Evolutionary conservation across 2,888 invertebrate genomes (phyloP), one percentile per base, ranked within the genome.

Genomic region (Serripes groenlandicus): DNA sequence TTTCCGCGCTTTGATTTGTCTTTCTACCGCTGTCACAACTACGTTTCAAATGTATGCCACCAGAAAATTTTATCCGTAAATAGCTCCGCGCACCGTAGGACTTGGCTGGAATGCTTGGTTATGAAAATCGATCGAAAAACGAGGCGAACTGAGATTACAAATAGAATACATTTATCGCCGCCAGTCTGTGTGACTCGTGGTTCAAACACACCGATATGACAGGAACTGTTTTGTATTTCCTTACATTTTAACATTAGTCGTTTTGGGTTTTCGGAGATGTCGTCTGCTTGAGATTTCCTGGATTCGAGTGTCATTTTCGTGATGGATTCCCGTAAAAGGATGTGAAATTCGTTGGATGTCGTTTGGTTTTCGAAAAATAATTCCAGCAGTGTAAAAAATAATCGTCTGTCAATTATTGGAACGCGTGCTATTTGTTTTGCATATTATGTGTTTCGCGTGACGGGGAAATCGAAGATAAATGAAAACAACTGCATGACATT

Each of bases 81-180:
- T 34, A 62, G 62, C 34, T 62, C 62, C 34, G 18, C 62, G 62
- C 62, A 62, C 34, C 32, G 34, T 18, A 66, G 66, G 42, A 42
- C n/a, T 34, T 42, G 66, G 42, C 42, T 66, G 42, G 35, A 23
- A 66, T 11, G 66, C 21, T 15, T 28, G 42, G 18, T 62, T 15
- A 62, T 35, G 42, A 15, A 42, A 42, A 66, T 66, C 66, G 42
- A 66, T 66, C 37, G 7, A 42, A n/a, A 66, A 66, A 28, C 42
- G 42, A 28, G 37, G 66, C 42, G 11, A 66, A 66, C 66, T 23
- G 66, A 37, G 66, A 42, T 66, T 66, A 66, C 66, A 42, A 66
- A 15, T 42, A 26, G 66, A 42, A 37, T 42, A 66, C 42, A 35
- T 66, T 35, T 66, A 66, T 66, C 66, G 23, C 2, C 66, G 42